These are phyloP conservation scores for Calephelis nemesis DNA, from an alignment of 1,140 invertebrate genomes.

Conservation along the genomic window DNA sequence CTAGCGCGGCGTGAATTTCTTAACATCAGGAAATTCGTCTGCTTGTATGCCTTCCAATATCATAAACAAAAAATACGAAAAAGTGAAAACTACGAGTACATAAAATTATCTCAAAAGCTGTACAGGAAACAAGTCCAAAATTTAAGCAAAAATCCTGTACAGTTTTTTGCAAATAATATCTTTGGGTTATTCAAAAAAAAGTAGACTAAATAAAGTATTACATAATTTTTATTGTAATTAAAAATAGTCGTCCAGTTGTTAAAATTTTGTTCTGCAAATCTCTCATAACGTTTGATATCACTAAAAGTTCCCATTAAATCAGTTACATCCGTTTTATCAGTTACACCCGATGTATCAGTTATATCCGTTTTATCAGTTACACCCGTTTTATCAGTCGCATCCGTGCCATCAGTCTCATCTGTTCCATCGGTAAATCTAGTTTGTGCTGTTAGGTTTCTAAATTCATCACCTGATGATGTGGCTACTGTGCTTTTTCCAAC, in stretches of 20 bases:
- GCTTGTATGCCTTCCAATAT: no score
- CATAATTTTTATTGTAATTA: not conserved
- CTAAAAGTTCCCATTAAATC: not conserved
- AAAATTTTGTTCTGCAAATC: conserved; percentile 1
- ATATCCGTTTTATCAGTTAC: not conserved
- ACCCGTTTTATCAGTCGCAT: not conserved
- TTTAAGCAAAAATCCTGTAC: no score
- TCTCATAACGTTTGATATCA: not conserved
- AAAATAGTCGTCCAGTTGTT: conserved; percentile 7
- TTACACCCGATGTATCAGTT: not conserved
- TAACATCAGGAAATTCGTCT: no score
- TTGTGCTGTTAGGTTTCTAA: not conserved
- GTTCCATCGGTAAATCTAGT: not conserved
- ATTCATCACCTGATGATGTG: not conserved
- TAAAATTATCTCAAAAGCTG: no score
- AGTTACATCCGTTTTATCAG: not conserved
- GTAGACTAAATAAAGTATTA: no score
- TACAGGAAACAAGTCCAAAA: no score
- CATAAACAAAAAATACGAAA: no score
- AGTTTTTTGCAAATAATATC: not conserved
- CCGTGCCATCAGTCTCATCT: not conserved
- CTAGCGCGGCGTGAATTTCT: no score
- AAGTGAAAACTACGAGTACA: no score
- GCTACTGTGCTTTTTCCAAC: no score
- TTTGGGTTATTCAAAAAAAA: no score